phyloP scores from a whole-genome alignment of 2,113 vertebrate genomes.

The Spizaetus ornatus region DNA sequence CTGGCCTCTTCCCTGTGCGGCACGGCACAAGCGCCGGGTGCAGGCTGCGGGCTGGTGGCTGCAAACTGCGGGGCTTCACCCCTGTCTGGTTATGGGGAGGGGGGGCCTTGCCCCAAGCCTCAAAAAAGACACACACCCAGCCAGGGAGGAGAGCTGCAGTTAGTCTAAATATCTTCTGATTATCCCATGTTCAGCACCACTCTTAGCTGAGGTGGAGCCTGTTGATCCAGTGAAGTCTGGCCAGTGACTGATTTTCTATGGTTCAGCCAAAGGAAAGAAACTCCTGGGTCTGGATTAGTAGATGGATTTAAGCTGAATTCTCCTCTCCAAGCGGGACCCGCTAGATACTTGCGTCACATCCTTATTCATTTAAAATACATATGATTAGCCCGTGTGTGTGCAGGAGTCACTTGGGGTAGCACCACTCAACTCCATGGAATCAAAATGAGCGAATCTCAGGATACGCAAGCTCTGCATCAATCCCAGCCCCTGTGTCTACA shows the following conservation, averaged over 20 bases:
- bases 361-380: background rate
- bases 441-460: accelerated
- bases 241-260: background rate
- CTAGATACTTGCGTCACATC: background rate
- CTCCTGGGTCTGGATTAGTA: background rate
- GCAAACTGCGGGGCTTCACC: background rate
- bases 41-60: background rate
- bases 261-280: background rate
- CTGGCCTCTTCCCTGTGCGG: accelerated
- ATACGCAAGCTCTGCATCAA: background rate
- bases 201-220: background rate
- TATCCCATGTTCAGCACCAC: background rate
- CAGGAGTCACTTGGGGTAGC: background rate
- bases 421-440: background rate
- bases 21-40: accelerated
- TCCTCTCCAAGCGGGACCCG: background rate
- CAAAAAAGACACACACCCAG: background rate
- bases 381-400: background rate
- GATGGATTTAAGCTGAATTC: background rate
- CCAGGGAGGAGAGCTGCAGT: background rate
- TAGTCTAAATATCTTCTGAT: background rate
- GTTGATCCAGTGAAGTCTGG: background rate
- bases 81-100: background rate
- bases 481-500: background rate
- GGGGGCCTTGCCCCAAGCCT: background rate